Conservation (phyloP, 35 echinoderm and acorn worm genomes). For the Ophioderma brevispina region DNA sequence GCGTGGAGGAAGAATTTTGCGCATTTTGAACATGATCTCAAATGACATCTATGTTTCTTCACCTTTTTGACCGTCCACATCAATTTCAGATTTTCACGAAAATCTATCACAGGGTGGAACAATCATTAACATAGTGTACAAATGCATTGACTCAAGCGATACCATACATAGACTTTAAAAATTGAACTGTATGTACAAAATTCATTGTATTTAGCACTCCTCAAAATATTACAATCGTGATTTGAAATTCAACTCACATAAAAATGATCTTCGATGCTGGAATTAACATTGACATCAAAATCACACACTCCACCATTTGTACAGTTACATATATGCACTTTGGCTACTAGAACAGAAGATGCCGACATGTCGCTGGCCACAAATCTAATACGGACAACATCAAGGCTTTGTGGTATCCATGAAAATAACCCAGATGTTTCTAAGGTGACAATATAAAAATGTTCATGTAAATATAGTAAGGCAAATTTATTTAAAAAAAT, state of each 20-base stretch:
- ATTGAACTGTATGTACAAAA: too few relatives aligned
- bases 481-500: too few relatives aligned
- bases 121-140: neutral
- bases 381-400: conserved; percentile 56
- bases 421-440: too few relatives aligned
- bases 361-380: conserved; percentile 56
- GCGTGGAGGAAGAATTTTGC: too few relatives aligned
- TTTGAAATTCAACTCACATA: conserved; percentile 49
- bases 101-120: neutral
- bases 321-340: conserved; percentile 73
- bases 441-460: too few relatives aligned
- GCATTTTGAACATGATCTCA: too few relatives aligned
- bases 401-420: conserved; percentile 66
- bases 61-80: too few relatives aligned
- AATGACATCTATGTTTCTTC: too few relatives aligned
- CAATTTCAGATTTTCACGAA: too few relatives aligned
- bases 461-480: too few relatives aligned
- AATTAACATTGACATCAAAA: conserved; percentile 61
- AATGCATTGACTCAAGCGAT: neutral
- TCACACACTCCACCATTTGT: conserved; percentile 70
- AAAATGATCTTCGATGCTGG: conserved; percentile 41
- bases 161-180: too few relatives aligned
- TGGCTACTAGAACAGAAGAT: conserved; percentile 16
- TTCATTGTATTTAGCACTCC: too few relatives aligned
- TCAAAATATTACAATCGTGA: neutral